phyloP scores from a whole-genome alignment of 92 coral and sea anemone genomes.

The Umimayanthus chanpuru region DNA sequence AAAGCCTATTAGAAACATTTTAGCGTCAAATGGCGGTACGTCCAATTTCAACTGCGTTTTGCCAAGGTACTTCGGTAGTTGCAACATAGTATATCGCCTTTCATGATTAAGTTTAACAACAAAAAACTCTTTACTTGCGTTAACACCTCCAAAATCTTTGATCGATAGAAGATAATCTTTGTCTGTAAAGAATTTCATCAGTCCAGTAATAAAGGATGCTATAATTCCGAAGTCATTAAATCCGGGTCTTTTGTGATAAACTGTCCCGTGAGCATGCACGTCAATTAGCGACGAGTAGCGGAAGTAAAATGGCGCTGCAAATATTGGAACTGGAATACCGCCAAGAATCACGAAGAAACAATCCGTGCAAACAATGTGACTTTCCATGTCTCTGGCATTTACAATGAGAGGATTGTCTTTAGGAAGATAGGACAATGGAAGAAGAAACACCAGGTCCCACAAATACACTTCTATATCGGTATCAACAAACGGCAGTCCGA shows the following conservation, averaged over 20 bases:
- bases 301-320: constrained; percentile 64
- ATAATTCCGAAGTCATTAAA: constrained; percentile 47
- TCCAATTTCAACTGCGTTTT: constrained; percentile 28
- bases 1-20: constrained; percentile 63
- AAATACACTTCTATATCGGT: constrained; percentile 53
- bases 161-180: constrained; percentile 54
- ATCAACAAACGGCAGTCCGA: constrained; percentile 63
- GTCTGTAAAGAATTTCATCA: constrained; percentile 57
- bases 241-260: constrained; percentile 66
- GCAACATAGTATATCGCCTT: constrained; percentile 45
- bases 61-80: constrained; percentile 54
- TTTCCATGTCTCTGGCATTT: constrained; percentile 65
- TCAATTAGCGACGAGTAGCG: constrained; percentile 52
- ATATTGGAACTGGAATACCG: constrained; percentile 60
- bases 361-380: constrained; percentile 58
- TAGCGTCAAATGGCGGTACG: constrained; percentile 57
- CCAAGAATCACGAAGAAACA: constrained; percentile 69
- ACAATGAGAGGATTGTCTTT: constrained; percentile 54
- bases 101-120: constrained; percentile 56
- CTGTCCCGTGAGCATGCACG: constrained; percentile 45
- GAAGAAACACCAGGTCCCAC: constrained; percentile 55
- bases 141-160: constrained; percentile 55
- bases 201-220: constrained; percentile 50
- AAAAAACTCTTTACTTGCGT: constrained; percentile 52
- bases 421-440: constrained; percentile 68